These are phyloP conservation scores for Drosophila paucipuncta DNA, from an alignment of 2,888 invertebrate genomes.

Conservation along the genomic window DNA sequence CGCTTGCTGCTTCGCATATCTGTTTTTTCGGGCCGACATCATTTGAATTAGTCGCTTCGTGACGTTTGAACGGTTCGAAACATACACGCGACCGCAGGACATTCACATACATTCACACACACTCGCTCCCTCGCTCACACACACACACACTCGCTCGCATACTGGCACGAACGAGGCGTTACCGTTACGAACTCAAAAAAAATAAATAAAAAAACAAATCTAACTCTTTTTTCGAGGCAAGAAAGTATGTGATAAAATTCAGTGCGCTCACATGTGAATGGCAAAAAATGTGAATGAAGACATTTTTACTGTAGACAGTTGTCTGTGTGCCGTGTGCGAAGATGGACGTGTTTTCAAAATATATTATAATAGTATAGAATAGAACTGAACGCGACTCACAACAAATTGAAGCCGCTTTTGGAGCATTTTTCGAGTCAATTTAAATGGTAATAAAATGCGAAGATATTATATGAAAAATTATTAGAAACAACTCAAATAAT, in stretches of 20 bases:
- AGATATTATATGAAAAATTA: neutral
- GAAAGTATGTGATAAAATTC: conserved; percentile 47
- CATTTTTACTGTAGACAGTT: conserved; percentile 42
- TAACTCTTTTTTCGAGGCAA: conserved; percentile 50
- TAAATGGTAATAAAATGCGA: conserved; percentile 14
- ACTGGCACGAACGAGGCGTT: conserved; percentile 27
- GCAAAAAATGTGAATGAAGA: conserved; percentile 32
- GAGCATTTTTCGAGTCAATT: neutral
- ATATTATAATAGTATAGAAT: neutral
- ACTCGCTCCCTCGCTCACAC: conserved; percentile 17
- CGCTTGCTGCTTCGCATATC: conserved; percentile 63
- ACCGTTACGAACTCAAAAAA: conserved; percentile 52
- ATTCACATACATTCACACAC: conserved; percentile 32
- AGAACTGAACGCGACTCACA: neutral
- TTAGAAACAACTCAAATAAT: neutral
- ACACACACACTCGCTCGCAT: conserved; percentile 16
- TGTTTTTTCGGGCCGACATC: conserved; percentile 83
- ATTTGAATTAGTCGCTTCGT: conserved; percentile 85
- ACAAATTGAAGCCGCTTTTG: neutral
- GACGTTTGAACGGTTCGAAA: conserved; percentile 86
- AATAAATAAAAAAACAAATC: conserved; percentile 36
- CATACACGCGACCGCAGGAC: conserved; percentile 80
- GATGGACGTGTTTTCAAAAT: conserved; percentile 47
- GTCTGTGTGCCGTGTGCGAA: conserved; percentile 38
- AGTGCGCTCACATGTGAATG: conserved; percentile 52